A percentile compares a stretch with the other conserved stretches of the same genome.
Evolutionary conservation across 1,140 invertebrate species (phyloP).

Genomic region (Drosophila micromelanica): DNA sequence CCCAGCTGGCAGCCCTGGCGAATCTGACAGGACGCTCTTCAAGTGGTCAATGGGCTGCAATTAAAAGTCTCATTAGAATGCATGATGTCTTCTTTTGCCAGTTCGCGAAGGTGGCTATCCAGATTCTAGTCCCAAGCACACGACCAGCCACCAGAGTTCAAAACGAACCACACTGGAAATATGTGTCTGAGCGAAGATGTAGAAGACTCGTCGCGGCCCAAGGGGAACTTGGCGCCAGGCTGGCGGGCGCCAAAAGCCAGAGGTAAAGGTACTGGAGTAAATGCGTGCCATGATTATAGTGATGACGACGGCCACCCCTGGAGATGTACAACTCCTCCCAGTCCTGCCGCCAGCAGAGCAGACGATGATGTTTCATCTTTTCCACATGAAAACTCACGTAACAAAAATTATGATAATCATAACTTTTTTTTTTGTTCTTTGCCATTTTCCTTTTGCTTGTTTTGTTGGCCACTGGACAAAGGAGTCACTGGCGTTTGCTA

Average conservation of each 20-base stretch:
- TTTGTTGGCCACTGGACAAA: slow-evolving; percentile 73
- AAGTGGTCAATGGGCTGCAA: slow-evolving; percentile 79
- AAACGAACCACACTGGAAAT: slow-evolving; percentile 47
- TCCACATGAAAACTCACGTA: slow-evolving; percentile 84
- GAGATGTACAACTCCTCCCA: slow-evolving; percentile 11
- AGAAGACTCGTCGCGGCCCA: slow-evolving; percentile 10
- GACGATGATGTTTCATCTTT: slow-evolving; percentile 84
- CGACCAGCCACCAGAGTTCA: slow-evolving; percentile 30
- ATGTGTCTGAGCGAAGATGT: slow-evolving; percentile 53
- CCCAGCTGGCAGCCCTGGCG: slow-evolving; percentile 40
- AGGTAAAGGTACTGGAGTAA: slow-evolving; percentile 84
- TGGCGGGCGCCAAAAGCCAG: slow-evolving; percentile 82
- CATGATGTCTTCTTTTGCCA: slow-evolving; percentile 62
- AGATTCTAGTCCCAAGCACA: slow-evolving; percentile 14
- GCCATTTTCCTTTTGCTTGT: slow-evolving; percentile 40
- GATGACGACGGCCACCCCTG: slow-evolving; percentile 81
- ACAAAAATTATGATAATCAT: slow-evolving; percentile 84
- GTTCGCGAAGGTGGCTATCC: slow-evolving; percentile 21
- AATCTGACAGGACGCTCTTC: slow-evolving; percentile 58
- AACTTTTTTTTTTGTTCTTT: slow-evolving; percentile 53
- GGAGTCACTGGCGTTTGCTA: slow-evolving; percentile 39
- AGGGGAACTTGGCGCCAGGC: slow-evolving; percentile 65
- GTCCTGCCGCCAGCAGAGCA: slow-evolving; percentile 25
- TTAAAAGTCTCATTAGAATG: slow-evolving; percentile 81
- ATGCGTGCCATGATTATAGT: slow-evolving; percentile 84